Base-by-base conservation (phyloP, 2,888 invertebrate genomes). In the Epistrophella euchroma region DNA sequence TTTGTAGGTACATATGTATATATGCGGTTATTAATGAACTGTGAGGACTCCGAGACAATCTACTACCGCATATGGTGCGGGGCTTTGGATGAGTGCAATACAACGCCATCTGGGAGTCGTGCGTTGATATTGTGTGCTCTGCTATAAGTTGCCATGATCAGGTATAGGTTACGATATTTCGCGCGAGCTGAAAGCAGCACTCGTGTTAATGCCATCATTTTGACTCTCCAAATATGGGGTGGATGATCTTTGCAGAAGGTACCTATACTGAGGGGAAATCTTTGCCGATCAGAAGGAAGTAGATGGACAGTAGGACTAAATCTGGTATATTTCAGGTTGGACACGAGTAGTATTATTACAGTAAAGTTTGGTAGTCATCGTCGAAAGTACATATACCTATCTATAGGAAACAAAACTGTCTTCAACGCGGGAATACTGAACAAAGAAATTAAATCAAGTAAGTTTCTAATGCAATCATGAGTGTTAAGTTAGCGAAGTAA, bases 151-250 rank as follows among this genome's bases (percentile, higher is more conserved):
- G 80, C 72, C 28, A 64, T 66, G 43, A 1, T 37, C 40, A 2
- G 64, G 19, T 47, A 15, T 43, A 32, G 28, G 55, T 70, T 50
- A 40, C 64, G 50, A 79, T 74, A n/a, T 17, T 40, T 56, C n/a
- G 17, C 17, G 19, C 19, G 17, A 15, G 19, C 64, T 66, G 52
- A 45, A 73, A 56, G 55, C 22, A 45, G 76, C 56, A 62, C 60
- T 85, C 76, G 85, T 85, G 85, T 81, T 85, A 85, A 85, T 85
- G 72, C 73, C 81, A 73, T 76, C 72, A 85, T 72, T 66, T 72
- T 62, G 68, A 17, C 10, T 52, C 7, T n/a, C 81, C 76, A 81
- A 81, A 81, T 85, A 77, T 81, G 85, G 81, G 25, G 22, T 22
- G 43, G 66, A 66, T 82, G 66, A 72, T 72, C 22, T 77, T 64